Conservation (phyloP, 1,140 invertebrate species). For the Papilio machaon region DNA sequence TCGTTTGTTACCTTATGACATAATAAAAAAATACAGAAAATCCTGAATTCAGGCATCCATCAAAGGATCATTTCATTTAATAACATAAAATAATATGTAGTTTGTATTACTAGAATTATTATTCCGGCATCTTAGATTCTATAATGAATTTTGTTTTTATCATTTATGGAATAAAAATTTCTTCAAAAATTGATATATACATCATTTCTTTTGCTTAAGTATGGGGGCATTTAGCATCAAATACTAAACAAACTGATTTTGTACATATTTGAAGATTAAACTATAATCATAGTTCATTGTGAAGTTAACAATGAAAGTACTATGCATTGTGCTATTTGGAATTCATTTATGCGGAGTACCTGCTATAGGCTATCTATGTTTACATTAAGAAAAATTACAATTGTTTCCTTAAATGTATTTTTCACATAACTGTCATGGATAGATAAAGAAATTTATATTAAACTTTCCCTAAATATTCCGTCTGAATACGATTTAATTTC, state of each 20-base stretch:
- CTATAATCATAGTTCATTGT: not conserved
- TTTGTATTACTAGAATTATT: too few species aligned
- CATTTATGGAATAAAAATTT: too few species aligned
- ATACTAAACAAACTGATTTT: not conserved
- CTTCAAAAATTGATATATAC: too few species aligned
- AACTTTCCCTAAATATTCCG: not conserved
- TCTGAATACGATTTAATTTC: too few species aligned
- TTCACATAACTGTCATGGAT: not conserved
- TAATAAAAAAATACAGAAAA: too few species aligned
- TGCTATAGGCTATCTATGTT: not conserved
- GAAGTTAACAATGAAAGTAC: not conserved
- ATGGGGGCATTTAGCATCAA: not conserved
- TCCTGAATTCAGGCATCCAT: too few species aligned
- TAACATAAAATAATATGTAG: too few species aligned
- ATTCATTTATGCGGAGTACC: not conserved
- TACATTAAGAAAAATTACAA: not conserved
- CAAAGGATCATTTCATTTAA: too few species aligned
- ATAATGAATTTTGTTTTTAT: too few species aligned
- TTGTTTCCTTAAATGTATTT: not conserved
- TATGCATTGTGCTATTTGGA: not conserved
- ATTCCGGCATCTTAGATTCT: too few species aligned
- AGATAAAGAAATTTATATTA: not conserved
- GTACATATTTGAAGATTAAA: not conserved
- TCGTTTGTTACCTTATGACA: too few species aligned
- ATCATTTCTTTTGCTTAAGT: not conserved